Conservation (phyloP, 2,888 invertebrate species). For the Diarsia mendica region DNA sequence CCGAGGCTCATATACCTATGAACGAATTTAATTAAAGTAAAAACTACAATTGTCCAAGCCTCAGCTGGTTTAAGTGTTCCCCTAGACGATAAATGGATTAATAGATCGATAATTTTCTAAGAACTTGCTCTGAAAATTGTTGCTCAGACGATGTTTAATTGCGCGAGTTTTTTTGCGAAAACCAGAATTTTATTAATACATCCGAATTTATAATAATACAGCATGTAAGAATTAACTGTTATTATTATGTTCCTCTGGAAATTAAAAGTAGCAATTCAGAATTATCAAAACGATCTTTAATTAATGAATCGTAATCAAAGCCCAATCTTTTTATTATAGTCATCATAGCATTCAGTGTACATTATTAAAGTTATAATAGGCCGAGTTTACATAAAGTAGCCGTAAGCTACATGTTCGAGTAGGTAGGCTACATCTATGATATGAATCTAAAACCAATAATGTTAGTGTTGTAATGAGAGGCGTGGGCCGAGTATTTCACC, state of each 20-base stretch:
- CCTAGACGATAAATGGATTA: slow-evolving; percentile 63
- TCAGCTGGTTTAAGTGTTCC: slow-evolving; percentile 55
- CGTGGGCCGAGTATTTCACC: slow-evolving; percentile 47
- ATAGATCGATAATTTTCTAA: slow-evolving; percentile 64
- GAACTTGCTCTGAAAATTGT: slow-evolving; percentile 56
- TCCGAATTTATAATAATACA: slow-evolving; percentile 35
- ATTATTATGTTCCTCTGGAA: slow-evolving; percentile 20
- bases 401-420: slow-evolving; percentile 36
- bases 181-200: slow-evolving; percentile 52
- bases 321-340: slow-evolving; percentile 45
- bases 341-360: slow-evolving; percentile 10
- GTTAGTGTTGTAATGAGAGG: slow-evolving; percentile 51
- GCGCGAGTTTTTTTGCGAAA: slow-evolving; percentile 36
- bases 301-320: slow-evolving; percentile 35
- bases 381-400: slow-evolving; percentile 33
- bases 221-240: slow-evolving; percentile 10
- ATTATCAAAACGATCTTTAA: slow-evolving; percentile 15
- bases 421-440: slow-evolving; percentile 28
- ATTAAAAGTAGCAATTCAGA: slow-evolving; percentile 24
- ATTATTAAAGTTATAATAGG: slow-evolving; percentile 34
- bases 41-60: slow-evolving; percentile 68
- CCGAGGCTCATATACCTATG: slow-evolving; percentile 69
- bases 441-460: slow-evolving; percentile 45
- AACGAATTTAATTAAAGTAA: slow-evolving; percentile 75
- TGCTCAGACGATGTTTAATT: slow-evolving; percentile 40